Base-by-base conservation (phyloP, 2,888 invertebrate genomes). In the Eristalis tenax region DNA sequence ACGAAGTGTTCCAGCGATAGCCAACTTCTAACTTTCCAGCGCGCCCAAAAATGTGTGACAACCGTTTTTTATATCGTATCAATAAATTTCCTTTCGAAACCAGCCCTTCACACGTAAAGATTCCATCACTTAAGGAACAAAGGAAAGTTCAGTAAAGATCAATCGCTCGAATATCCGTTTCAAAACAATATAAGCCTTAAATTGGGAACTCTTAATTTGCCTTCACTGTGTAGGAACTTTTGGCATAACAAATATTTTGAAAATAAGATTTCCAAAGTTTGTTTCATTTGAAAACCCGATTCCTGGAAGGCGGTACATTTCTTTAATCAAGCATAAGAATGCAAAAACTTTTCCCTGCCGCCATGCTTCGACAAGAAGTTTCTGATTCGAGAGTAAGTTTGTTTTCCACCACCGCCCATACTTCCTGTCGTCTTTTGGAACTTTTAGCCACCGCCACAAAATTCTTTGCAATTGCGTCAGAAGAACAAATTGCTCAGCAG, bases 241-340 rank as follows among this genome's bases (percentile, higher is more conserved):
- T 23, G 22, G 61, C 43, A 76, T 28, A 77, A 69, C 38, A 80
- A 70, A 76, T 50, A 79, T 64, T 68, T 40, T 57, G 1, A 71
- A 79, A 73, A 59, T 65, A 26, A 70, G 57, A 63, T 64, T 64
- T 76, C n/a, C 11, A 73, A 76, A 76, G 40, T 80, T 80, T 50
- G 50, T 50, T 50, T 18, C 18, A 18, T 81, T 40, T 10, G 11
- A 11, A 26, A 66, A 71, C 43, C 59, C 23, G 15, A 59, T n/a
- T 26, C 59, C 18, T 23, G 1, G 76, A 68, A 76, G 81, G 84
- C 81, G 84, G 84, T 15, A 76, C 68, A 68, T 68, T 85, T 64
- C 85, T 85, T 85, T 82, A 85, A 82, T 77, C 77, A 85, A 82
- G 18, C 85, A 82, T 28, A 74, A 77, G 57, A 66, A 70, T 40